A percentile compares a stretch with the other conserved stretches of the same genome.
Conservation (phyloP, 2,113 vertebrate genomes). For the Cepphus grylle region DNA sequence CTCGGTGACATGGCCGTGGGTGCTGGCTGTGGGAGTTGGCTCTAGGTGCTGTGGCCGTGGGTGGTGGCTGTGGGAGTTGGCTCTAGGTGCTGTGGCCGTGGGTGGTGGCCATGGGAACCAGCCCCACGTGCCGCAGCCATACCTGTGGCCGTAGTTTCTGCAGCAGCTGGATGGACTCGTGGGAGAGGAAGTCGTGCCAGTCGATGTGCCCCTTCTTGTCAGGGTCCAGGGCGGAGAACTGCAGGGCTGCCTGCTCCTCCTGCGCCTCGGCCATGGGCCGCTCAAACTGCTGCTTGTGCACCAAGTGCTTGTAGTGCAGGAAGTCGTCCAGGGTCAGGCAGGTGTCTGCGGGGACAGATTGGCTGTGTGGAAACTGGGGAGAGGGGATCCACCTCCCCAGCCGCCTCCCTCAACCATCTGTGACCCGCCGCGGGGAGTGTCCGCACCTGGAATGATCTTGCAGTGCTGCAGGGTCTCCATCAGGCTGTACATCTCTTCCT, state of each 20-base stretch:
- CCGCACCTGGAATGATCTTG: constrained; percentile 90
- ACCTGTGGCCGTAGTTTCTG: constrained; percentile 90
- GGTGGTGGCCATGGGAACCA: background rate
- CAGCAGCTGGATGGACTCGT: constrained; percentile 87
- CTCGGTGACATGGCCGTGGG: too few relatives aligned
- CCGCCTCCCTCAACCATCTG: accelerated
- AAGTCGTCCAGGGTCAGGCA: constrained; percentile 90
- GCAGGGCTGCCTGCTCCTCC: constrained; percentile 84
- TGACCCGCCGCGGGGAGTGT: accelerated
- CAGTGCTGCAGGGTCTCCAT: constrained; percentile 88
- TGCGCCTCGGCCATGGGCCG: constrained; percentile 82
- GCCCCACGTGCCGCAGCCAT: background rate
- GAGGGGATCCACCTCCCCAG: background rate
- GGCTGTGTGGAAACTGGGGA: background rate
- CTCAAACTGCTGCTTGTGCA: constrained; percentile 85
- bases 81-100: background rate
- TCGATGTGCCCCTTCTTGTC: constrained; percentile 88
- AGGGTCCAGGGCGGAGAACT: constrained; percentile 88
- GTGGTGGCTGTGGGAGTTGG: background rate
- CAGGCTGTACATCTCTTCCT: constrained; percentile 96
- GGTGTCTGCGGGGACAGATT: constrained; percentile 73
- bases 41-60: background rate
- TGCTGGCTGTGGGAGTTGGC: too few relatives aligned
- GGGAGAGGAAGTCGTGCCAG: constrained; percentile 93
- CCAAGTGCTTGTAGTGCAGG: constrained; percentile 91